These are phyloP conservation scores for Leptocoma aspasia DNA, from an alignment of 2,113 vertebrate genomes.

Conservation along the genomic window DNA sequence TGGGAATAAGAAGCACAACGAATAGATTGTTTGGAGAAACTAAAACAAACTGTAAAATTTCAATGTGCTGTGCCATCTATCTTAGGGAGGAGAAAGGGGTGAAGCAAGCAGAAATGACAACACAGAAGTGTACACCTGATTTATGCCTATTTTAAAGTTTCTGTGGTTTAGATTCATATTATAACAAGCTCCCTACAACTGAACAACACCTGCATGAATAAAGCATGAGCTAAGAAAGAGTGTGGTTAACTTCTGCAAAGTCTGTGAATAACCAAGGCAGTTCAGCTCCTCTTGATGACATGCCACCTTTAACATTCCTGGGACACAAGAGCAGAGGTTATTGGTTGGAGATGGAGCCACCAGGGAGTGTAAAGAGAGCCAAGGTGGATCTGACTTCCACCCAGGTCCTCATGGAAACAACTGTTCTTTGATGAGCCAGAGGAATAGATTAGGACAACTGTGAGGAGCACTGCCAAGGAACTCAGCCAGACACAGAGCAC, in stretches of 20 bases:
- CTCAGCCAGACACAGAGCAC: background rate
- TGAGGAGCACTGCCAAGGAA: background rate
- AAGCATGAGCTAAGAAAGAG: background rate
- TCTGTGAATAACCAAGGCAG: background rate
- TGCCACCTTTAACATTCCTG: background rate
- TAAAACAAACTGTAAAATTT: background rate
- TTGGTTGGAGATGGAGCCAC: background rate
- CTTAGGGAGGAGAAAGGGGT: background rate
- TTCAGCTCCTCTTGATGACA: background rate
- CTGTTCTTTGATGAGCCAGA: background rate
- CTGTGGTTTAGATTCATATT: background rate
- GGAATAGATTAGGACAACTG: background rate
- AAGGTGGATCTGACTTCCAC: background rate
- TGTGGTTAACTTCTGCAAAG: background rate
- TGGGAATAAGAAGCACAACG: background rate
- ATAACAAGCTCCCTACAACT: background rate
- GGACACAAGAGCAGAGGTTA: background rate
- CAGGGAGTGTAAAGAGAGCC: background rate
- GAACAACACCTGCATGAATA: background rate
- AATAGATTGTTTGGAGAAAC: background rate
- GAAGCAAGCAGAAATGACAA: background rate
- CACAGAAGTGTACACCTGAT: background rate
- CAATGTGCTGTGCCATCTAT: background rate
- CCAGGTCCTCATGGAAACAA: background rate
- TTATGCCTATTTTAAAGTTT: background rate